Conservation (phyloP, 2,113 vertebrate species). For the Tretioscincus oriximinensis region DNA sequence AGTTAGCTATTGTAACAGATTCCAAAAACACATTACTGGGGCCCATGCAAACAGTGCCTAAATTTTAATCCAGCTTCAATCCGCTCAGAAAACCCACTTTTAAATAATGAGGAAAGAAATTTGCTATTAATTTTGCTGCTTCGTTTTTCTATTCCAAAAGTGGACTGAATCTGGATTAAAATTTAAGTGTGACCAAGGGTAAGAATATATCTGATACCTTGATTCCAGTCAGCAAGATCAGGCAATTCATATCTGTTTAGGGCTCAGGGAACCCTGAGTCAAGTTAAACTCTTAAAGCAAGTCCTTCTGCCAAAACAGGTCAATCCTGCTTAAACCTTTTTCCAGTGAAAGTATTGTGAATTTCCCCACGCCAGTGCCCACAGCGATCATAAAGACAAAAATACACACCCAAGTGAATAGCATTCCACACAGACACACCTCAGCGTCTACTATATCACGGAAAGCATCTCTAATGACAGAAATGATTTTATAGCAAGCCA, state of each 20-base stretch:
- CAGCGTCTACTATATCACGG: neutral
- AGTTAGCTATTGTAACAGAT: too few relatives aligned
- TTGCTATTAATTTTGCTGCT: neutral
- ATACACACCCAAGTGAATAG: too few relatives aligned
- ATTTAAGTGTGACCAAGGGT: too few relatives aligned
- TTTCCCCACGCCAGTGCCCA: neutral
- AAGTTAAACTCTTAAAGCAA: neutral
- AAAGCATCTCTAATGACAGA: neutral
- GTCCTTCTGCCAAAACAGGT: neutral
- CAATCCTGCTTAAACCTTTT: neutral
- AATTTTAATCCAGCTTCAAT: neutral
- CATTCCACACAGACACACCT: slow-evolving; percentile 2
- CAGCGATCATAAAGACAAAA: neutral
- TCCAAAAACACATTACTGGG: too few relatives aligned
- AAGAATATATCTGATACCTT: neutral
- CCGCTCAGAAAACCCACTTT: neutral
- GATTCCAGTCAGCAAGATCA: neutral
- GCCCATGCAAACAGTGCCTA: neutral
- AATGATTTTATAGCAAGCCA: neutral
- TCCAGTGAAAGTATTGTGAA: neutral
- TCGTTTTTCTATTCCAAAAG: neutral
- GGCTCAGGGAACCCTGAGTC: too few relatives aligned
- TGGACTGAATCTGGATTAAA: neutral
- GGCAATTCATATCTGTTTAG: neutral
- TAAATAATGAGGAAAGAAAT: neutral